Evolutionary conservation across 2,888 invertebrate genomes (phyloP).

Genomic region (Pilophorus perplexus): DNA sequence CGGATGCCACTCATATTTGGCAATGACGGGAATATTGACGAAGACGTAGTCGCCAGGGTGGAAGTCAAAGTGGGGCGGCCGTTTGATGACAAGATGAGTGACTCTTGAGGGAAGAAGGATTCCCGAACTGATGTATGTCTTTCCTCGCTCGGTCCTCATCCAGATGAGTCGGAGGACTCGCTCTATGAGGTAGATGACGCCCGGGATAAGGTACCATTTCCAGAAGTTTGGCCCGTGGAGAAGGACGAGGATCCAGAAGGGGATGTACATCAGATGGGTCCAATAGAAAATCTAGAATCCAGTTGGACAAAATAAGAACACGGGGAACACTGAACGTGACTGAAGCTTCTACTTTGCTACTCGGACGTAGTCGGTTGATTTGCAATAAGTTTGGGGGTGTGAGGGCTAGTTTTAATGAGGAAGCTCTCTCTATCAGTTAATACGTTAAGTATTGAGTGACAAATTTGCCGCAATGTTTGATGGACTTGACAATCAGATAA

Average conservation of each 20-base stretch:
- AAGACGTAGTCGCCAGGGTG: conserved; percentile 93
- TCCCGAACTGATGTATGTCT: conserved; percentile 86
- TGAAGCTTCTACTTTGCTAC: too few relatives aligned
- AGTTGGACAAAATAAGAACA: too few relatives aligned
- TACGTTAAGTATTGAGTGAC: too few relatives aligned
- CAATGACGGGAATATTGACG: conserved; percentile 87
- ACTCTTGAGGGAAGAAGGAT: conserved; percentile 83
- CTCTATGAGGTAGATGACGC: conserved; percentile 74
- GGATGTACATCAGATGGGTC: conserved; percentile 85
- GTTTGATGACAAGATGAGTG: conserved; percentile 83
- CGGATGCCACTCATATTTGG: conserved; percentile 94
- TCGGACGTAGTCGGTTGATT: too few relatives aligned
- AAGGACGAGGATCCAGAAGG: conserved; percentile 79
- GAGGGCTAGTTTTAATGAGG: too few relatives aligned
- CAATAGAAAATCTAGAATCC: conserved; percentile 80
- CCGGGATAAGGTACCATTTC: conserved; percentile 90
- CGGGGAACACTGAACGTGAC: too few relatives aligned
- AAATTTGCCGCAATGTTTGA: too few relatives aligned
- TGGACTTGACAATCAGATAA: too few relatives aligned
- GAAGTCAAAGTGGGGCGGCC: conserved; percentile 82
- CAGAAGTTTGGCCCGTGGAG: conserved; percentile 91
- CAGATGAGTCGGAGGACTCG: conserved; percentile 61
- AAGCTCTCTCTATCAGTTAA: too few relatives aligned
- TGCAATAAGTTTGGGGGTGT: too few relatives aligned
- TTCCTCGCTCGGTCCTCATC: conserved; percentile 70